phyloP scores from a whole-genome alignment of 2,113 vertebrate species.

The Brienomyrus longianalis region DNA sequence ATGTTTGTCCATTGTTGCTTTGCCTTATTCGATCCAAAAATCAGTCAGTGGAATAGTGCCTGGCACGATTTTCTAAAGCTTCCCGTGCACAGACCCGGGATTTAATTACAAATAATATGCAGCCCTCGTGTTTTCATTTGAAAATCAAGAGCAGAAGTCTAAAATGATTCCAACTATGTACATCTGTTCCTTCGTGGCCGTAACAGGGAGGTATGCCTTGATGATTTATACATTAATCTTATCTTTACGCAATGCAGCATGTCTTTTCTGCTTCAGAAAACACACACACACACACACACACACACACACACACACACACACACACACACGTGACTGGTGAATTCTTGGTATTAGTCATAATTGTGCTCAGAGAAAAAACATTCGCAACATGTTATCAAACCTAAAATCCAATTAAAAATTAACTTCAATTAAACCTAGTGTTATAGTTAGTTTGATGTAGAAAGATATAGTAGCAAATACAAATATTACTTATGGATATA shows the following conservation, averaged over 20 bases:
- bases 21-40: background rate
- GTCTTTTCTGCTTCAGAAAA: background rate
- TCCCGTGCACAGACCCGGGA: background rate
- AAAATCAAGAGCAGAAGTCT: background rate
- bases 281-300: no score
- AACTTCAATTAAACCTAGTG: background rate
- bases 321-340: background rate
- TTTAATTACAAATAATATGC: conserved; percentile 15
- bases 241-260: background rate
- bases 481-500: background rate
- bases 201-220: conserved; percentile 7
- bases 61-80: background rate
- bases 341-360: background rate
- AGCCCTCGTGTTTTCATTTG: conserved; percentile 1
- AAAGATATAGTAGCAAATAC: background rate
- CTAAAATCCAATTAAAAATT: background rate
- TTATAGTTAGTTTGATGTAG: background rate
- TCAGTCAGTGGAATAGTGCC: conserved; percentile 2
- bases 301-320: no score
- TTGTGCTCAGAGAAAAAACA: background rate
- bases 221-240: conserved; percentile 13
- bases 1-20: background rate
- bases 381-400: conserved; percentile 19
- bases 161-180: conserved; percentile 8
- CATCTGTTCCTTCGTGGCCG: conserved; percentile 10